Evolutionary conservation across 2,113 vertebrate genomes (phyloP).

Genomic region (Dendropsophus ebraccatus): DNA sequence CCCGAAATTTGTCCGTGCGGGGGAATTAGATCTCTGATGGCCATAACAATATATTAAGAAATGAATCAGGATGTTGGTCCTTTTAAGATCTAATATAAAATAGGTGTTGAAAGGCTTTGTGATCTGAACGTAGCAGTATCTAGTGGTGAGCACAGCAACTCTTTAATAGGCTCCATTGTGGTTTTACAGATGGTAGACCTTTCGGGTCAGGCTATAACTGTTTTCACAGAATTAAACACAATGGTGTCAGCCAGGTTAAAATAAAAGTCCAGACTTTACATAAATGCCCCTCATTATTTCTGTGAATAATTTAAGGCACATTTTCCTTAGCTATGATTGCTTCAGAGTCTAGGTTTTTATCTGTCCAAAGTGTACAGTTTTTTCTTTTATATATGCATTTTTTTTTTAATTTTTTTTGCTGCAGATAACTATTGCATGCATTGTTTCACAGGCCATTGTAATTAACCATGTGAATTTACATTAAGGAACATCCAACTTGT

Average conservation of each 20-base stretch:
- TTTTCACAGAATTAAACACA: background rate
- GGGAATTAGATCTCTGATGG: background rate
- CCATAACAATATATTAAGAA: background rate
- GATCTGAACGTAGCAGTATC: background rate
- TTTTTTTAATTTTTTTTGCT: background rate
- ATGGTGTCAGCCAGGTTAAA: background rate
- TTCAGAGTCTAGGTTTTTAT: background rate
- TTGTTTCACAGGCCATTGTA: background rate
- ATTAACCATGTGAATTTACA: background rate
- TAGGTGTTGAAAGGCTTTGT: background rate
- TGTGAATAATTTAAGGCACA: background rate
- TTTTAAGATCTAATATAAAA: background rate
- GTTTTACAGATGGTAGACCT: conserved; percentile 14
- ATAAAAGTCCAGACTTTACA: background rate
- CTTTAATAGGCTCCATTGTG: background rate
- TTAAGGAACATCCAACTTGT: background rate
- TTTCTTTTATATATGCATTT: background rate
- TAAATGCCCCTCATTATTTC: conserved; percentile 18
- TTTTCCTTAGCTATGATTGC: background rate
- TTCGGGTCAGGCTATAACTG: background rate
- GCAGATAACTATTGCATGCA: background rate
- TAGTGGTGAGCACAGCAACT: background rate
- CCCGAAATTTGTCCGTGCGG: background rate
- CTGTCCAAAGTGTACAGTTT: background rate
- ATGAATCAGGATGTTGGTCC: background rate